Percentiles rank a stretch among this genome's conserved stretches.
Conservation (phyloP, 2,888 invertebrate genomes). For the Limenitis camilla region DNA sequence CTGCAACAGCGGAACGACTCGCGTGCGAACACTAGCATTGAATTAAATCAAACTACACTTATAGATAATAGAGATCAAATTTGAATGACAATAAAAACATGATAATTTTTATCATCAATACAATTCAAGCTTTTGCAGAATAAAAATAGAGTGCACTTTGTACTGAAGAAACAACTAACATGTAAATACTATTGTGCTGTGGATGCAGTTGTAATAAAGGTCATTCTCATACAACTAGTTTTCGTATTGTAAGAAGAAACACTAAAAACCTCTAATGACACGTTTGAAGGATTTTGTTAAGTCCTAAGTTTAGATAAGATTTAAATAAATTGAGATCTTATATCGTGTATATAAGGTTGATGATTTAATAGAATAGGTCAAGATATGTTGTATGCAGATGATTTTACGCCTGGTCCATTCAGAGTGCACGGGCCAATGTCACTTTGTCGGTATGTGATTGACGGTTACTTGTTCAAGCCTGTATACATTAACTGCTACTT, state of each 20-base stretch:
- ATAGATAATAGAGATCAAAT: conserved; percentile 8
- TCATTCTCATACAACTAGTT: conserved; percentile 31
- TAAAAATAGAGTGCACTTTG: conserved; percentile 8
- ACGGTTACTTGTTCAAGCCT: conserved; percentile 21
- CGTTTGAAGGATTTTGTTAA: conserved; percentile 16
- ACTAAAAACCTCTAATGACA: conserved; percentile 28
- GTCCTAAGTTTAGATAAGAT: background rate
- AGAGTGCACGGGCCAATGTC: conserved; percentile 34
- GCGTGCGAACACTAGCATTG: conserved; percentile 35
- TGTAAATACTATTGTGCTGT: conserved; percentile 29
- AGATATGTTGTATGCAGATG: conserved; percentile 27
- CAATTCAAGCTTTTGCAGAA: conserved; percentile 1
- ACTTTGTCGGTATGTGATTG: conserved; percentile 28
- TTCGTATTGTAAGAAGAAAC: conserved; percentile 27
- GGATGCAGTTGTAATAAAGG: conserved; percentile 33
- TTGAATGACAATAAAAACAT: conserved; percentile 1
- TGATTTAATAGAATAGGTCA: conserved; percentile 8
- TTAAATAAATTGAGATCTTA: conserved; percentile 17
- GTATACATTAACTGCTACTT: conserved; percentile 1
- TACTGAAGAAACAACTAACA: background rate
- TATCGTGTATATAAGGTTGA: background rate
- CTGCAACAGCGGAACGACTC: conserved; percentile 44
- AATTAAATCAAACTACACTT: conserved; percentile 13
- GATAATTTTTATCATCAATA: conserved; percentile 2
- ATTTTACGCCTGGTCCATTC: conserved; percentile 25